Conservation (phyloP, 30 jellyfish, hydroid and myxozoan species). For the Turritopsis dohrnii region DNA sequence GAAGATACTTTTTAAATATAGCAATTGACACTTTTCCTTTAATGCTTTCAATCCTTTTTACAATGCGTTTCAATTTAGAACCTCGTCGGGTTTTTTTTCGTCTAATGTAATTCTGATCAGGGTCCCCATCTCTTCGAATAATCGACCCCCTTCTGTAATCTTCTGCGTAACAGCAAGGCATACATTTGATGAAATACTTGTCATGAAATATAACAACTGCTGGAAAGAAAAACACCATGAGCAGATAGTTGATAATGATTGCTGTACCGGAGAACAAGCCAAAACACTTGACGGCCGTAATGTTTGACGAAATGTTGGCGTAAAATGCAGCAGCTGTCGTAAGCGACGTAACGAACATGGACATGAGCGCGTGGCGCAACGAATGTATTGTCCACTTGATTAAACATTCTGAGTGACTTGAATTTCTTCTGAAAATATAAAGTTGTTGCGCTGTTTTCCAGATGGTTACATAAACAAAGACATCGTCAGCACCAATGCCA, state of each 20-base stretch:
- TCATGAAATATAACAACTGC: constrained; percentile 54
- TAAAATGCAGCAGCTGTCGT: constrained; percentile 87
- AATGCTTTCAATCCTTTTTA: background rate
- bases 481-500: constrained; percentile 86
- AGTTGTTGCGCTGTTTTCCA: constrained; percentile 64
- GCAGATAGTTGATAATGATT: constrained; percentile 56
- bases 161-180: background rate
- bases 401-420: constrained; percentile 20
- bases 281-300: constrained; percentile 67
- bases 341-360: constrained; percentile 81
- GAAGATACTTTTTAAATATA: constrained; percentile 26
- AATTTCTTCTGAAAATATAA: background rate
- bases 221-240: constrained; percentile 74
- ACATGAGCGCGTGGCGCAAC: constrained; percentile 57
- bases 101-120: background rate
- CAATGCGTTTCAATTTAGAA: background rate
- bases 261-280: constrained; percentile 72
- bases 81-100: background rate
- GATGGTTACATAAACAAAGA: constrained; percentile 53
- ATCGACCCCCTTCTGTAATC: background rate
- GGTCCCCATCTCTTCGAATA: background rate
- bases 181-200: background rate
- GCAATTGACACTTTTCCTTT: background rate
- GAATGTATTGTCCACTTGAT: constrained; percentile 64
- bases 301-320: constrained; percentile 58